Base-by-base conservation (phyloP, 2,888 invertebrate genomes). In the Ormia ochracea region DNA sequence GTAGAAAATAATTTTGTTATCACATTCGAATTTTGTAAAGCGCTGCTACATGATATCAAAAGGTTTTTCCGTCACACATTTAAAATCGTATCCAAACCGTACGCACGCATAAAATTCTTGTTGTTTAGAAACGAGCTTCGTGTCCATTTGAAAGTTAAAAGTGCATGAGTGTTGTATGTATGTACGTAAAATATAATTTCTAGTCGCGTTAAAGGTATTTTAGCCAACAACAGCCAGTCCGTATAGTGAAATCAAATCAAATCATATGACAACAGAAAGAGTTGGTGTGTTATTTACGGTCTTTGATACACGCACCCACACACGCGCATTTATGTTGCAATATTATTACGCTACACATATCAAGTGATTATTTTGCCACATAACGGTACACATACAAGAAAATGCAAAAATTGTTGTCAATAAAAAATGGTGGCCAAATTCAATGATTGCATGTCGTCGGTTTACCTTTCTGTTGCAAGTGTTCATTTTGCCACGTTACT, bases 1-100 rank as follows among this genome's bases (percentile, higher is more conserved):
- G 54, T 63, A 72, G 72, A 76, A 72, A 66, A 72, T 69, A 68
- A 66, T 73, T 78, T 72, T 77, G 80, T 80, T 80, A 76, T 72
- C 77, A 80, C 61, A 80, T 80, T 76, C 72, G 76, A 80, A 76
- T 52, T 28, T 68, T 63, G 72, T 63, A 21, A 63, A 68, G 80
- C 72, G 80, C 77, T 72, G 63, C 72, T 68, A 63, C 61, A 77
- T 48, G 54, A 31, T 72, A 56, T 63, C 72, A 68, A 80, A 77
- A 73, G 68, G 68, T 73, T 77, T 58, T 77, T 76, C 69, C 80
- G 43, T 63, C 76, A 77, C 76, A 77, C 31, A 77, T 70, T 70
- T 70, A 63, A 70, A 77, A 77, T 26, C 76, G 76, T 77, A 70
- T 77, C 54, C 76, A 36, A 70, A 50, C 76, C 69, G 79, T 75